Evolutionary conservation across 2,113 vertebrate genomes (phyloP).

Genomic region (Phyllostomus hastatus): DNA sequence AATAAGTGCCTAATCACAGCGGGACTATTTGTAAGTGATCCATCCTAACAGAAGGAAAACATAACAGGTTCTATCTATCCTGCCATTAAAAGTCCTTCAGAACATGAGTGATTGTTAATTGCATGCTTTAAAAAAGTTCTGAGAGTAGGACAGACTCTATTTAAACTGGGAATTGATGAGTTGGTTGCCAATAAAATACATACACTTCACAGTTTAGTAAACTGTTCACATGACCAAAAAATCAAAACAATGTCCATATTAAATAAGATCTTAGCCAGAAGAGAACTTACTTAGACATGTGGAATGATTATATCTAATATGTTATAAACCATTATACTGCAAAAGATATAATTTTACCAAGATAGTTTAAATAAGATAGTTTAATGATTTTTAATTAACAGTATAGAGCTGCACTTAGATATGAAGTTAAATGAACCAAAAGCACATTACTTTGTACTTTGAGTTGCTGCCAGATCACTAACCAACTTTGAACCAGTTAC

Average conservation of each 20-base stretch:
- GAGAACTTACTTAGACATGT: neutral
- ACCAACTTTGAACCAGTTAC: neutral
- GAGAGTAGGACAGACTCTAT: neutral
- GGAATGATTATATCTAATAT: neutral
- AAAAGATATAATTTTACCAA: neutral
- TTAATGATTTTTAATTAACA: neutral
- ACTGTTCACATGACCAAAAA: neutral
- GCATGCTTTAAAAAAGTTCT: neutral
- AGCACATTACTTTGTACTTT: neutral
- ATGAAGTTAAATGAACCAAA: neutral
- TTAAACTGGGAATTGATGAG: neutral
- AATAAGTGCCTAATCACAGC: conserved; percentile 60
- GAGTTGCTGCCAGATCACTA: neutral
- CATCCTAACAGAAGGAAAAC: conserved; percentile 55
- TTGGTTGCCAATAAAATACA: conserved; percentile 20
- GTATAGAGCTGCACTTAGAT: neutral
- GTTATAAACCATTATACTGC: neutral
- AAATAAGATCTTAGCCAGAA: conserved; percentile 18
- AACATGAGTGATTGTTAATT: conserved; percentile 51
- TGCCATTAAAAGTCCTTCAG: conserved; percentile 29
- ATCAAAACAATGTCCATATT: neutral
- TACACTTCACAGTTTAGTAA: neutral
- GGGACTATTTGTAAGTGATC: conserved; percentile 61
- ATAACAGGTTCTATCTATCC: conserved; percentile 2
- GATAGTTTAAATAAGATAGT: conserved; percentile 17